Percentiles rank a stretch among this genome's conserved stretches.
phyloP scores from a whole-genome alignment of 2,797 vertebrate genomes.

The Aselliscus stoliczkanus region DNA sequence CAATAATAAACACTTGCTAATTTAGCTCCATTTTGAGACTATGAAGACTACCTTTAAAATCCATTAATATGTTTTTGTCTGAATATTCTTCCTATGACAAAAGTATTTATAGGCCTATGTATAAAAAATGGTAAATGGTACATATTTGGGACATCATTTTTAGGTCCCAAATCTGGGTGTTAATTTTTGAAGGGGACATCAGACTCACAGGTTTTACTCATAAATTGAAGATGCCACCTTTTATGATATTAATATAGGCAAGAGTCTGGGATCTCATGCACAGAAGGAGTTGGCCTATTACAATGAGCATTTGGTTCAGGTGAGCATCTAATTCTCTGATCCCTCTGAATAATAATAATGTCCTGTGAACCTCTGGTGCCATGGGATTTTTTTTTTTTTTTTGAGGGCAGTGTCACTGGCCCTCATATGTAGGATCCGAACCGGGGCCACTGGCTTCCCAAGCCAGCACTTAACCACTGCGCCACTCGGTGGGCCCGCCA shows the following conservation, averaged over 20 bases:
- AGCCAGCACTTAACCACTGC: too few species aligned
- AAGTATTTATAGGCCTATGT: neutral
- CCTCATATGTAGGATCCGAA: too few species aligned
- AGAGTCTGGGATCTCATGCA: neutral
- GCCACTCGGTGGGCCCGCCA: too few species aligned
- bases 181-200: neutral
- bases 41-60: neutral
- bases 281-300: neutral
- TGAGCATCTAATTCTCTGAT: neutral
- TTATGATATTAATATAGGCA: neutral
- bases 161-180: neutral
- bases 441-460: too few species aligned
- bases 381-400: too few species aligned
- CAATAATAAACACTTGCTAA: neutral
- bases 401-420: too few species aligned
- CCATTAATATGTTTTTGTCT: neutral
- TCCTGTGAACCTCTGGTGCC: neutral
- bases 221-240: neutral
- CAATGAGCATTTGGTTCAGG: neutral
- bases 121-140: neutral
- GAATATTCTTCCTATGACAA: neutral
- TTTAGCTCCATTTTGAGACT: neutral
- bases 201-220: neutral
- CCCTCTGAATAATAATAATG: neutral
- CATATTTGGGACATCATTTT: neutral